phyloP scores from a whole-genome alignment of 2,797 vertebrate species.

The Furcifer pardalis region DNA sequence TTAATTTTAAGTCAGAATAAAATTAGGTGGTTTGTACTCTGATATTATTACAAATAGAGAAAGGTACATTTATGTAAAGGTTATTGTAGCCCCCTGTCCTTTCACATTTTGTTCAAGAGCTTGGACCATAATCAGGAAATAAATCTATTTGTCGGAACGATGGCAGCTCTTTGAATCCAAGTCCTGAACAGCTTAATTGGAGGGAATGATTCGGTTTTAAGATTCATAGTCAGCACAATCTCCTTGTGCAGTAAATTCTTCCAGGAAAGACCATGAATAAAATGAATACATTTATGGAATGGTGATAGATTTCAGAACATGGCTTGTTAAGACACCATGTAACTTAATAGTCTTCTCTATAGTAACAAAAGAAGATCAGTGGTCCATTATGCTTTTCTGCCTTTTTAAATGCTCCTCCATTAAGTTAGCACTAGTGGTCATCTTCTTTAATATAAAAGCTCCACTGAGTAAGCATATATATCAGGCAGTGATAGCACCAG shows the following conservation, averaged over 20 bases:
- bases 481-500: neutral
- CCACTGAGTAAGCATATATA: no score
- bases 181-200: slow-evolving; percentile 64
- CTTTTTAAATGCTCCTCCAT: neutral
- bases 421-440: neutral
- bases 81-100: slow-evolving; percentile 68
- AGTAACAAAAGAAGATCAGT: neutral
- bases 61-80: slow-evolving; percentile 66
- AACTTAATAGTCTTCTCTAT: slow-evolving; percentile 43
- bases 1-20: slow-evolving; percentile 66
- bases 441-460: neutral
- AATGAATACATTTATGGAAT: slow-evolving; percentile 73
- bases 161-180: slow-evolving; percentile 71
- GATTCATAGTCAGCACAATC: slow-evolving; percentile 61
- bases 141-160: slow-evolving; percentile 68
- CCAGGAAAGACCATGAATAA: slow-evolving; percentile 72
- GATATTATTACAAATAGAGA: slow-evolving; percentile 70
- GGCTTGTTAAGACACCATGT: slow-evolving; percentile 54
- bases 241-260: slow-evolving; percentile 59
- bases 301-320: slow-evolving; percentile 71
- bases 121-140: slow-evolving; percentile 70
- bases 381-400: neutral
- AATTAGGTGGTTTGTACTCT: slow-evolving; percentile 54
- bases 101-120: slow-evolving; percentile 73
- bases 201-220: slow-evolving; percentile 67